Base-by-base conservation (phyloP, 1,140 invertebrate genomes). In the Drosophila dunni region DNA sequence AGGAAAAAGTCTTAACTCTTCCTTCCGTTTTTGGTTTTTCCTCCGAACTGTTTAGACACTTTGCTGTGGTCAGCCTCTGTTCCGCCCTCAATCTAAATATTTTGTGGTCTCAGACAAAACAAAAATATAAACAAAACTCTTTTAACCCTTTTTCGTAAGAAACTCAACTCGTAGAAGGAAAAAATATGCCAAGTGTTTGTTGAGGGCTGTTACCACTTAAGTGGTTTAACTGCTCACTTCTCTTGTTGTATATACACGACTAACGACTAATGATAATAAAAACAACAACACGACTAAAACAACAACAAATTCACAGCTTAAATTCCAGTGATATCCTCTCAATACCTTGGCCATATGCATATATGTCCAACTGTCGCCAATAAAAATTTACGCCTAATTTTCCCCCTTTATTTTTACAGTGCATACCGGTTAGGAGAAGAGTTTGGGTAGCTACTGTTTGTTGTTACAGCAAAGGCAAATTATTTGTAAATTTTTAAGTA, bases 381-480 rank as follows among this genome's bases (percentile, higher is more conserved):
- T 75, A 86, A 82, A 86, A 82, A 79, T 77, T 63, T 83, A 75
- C 69, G 72, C 75, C 83, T 86, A 82, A 86, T 86, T 83, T 78
- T 79, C 33, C 51, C 40, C 13, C 33, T 70, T 63, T 61, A 38
- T 20, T 34, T 24, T 42, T 33, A 38, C 6, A 29, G 24, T 6
- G 4, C 3, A 29, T 29, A 29, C 24, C 24, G 3, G 24, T 29
- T 29, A 3, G 3, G 0, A 6, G 4, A 29, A 6, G 1, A 29
- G 24, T 0, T 5, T 5, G 24, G 24, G 24, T 29, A 29, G 24
- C 24, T 29, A 5, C 4, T 3, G 24, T 29, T 29, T 29, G 24
- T 29, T 29, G 17, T 20, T 20, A 20, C 2, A 20, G 17, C 17
- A 1, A 20, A 20, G 17, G 17, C 17, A 20, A 20, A 20, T 20